Conservation (phyloP, 1,140 invertebrate genomes). For the Drosophila sturtevanti region DNA sequence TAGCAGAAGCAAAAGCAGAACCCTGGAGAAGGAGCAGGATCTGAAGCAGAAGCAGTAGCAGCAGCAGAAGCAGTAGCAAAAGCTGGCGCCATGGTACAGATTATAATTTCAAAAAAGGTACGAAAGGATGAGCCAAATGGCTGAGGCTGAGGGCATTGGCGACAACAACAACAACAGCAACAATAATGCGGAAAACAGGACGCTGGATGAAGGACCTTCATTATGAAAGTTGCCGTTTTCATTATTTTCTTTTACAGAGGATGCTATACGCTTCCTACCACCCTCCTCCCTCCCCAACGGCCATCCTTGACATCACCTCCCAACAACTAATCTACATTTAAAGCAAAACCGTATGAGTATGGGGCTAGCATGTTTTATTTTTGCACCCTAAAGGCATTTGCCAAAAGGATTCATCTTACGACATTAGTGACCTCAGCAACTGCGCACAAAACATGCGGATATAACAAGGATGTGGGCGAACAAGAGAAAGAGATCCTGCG, state of each 20-base stretch:
- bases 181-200: too few relatives aligned
- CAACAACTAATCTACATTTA: conserved; percentile 81
- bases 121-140: conserved; percentile 47
- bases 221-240: conserved; percentile 81
- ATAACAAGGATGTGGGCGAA: conserved; percentile 9
- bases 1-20: conserved; percentile 33
- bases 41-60: not conserved
- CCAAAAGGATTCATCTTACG: conserved; percentile 82
- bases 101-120: conserved; percentile 82
- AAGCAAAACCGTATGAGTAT: conserved; percentile 33
- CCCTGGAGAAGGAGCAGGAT: not conserved
- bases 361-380: conserved; percentile 72
- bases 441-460: conserved; percentile 70
- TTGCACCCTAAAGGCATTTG: conserved; percentile 81
- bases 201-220: conserved; percentile 60
- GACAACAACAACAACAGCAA: conserved; percentile 9
- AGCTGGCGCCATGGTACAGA: conserved; percentile 68
- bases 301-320: conserved; percentile 28
- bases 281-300: too few relatives aligned
- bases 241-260: conserved; percentile 70
- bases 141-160: conserved; percentile 13
- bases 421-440: conserved; percentile 81
- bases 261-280: conserved; percentile 19
- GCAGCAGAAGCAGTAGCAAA: not conserved
- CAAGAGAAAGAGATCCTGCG: not conserved